A percentile compares a stretch with the other conserved stretches of the same genome.
Evolutionary conservation across 2,888 invertebrate genomes (phyloP).

Genomic region (Drosophila mayaguana): DNA sequence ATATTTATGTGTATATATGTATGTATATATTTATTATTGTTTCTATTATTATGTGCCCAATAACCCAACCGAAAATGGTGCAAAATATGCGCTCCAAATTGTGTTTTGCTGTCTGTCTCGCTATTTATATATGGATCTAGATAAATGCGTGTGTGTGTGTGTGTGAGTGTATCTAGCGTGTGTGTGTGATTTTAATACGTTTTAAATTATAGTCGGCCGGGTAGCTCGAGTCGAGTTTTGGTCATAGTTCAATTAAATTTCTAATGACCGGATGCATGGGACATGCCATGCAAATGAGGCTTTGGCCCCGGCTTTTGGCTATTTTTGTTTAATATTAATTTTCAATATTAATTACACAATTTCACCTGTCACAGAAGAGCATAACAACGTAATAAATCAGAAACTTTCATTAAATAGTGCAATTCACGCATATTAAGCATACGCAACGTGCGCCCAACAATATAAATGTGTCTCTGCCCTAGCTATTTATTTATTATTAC

Average conservation of each 20-base stretch:
- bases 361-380: constrained; percentile 39
- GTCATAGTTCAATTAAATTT: constrained; percentile 77
- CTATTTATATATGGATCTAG: constrained; percentile 45
- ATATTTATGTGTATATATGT: constrained; percentile 3
- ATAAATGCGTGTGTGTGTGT: constrained; percentile 34
- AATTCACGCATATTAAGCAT: constrained; percentile 54
- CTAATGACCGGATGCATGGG: constrained; percentile 70
- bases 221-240: constrained; percentile 53
- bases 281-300: constrained; percentile 67
- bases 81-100: constrained; percentile 33
- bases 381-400: background rate
- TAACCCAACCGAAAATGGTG: constrained; percentile 49
- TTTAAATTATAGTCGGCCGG: constrained; percentile 74
- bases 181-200: constrained; percentile 64
- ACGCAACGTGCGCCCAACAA: constrained; percentile 48
- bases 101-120: constrained; percentile 9
- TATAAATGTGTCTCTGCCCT: constrained; percentile 31
- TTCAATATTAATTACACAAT: constrained; percentile 20
- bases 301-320: constrained; percentile 6
- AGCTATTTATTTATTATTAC: constrained; percentile 58
- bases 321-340: constrained; percentile 16
- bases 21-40: background rate
- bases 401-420: constrained; percentile 36
- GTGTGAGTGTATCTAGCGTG: constrained; percentile 19
- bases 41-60: constrained; percentile 9